A percentile compares a stretch with the other conserved stretches of the same genome.
Evolutionary conservation across 2,113 vertebrate genomes (phyloP).

Genomic region (Prionailurus bengalensis): DNA sequence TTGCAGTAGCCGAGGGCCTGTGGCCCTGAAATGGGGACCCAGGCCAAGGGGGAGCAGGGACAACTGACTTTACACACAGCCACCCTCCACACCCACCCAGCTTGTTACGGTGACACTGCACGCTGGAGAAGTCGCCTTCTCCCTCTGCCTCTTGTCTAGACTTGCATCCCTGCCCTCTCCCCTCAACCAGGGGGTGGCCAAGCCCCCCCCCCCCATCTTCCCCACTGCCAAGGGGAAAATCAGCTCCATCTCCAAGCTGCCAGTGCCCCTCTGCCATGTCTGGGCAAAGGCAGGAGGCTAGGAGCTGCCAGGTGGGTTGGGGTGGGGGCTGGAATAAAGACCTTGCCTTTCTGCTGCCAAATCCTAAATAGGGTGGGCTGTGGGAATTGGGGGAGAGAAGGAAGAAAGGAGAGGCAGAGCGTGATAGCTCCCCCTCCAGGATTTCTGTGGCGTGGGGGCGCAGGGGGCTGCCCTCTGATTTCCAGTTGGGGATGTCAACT

Average conservation of each 20-base stretch:
- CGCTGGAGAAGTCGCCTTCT: background rate
- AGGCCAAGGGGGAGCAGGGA: background rate
- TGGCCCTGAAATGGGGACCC: background rate
- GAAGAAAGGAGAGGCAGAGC: background rate
- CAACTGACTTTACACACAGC: background rate
- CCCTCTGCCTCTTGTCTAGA: slow-evolving; percentile 55
- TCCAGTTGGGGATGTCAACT: background rate
- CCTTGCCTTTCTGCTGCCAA: slow-evolving; percentile 55
- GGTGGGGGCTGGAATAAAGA: slow-evolving; percentile 68
- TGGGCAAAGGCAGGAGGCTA: slow-evolving; percentile 77
- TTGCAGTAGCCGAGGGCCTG: background rate
- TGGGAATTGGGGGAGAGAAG: background rate
- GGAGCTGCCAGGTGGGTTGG: slow-evolving; percentile 74
- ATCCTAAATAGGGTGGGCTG: slow-evolving; percentile 28
- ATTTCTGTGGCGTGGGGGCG: background rate
- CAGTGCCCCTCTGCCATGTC: slow-evolving; percentile 80
- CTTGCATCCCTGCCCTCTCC: slow-evolving; percentile 67
- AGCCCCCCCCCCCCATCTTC: slow-evolving; percentile 51
- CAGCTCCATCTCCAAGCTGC: slow-evolving; percentile 63
- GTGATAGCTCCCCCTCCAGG: background rate
- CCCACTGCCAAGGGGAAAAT: slow-evolving; percentile 68
- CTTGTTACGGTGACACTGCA: background rate
- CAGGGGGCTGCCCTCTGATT: slow-evolving; percentile 50
- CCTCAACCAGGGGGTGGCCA: background rate
- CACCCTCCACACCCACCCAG: too few relatives aligned